Base-by-base conservation (phyloP, 2,797 vertebrate species). In the Lagocephalus sceleratus region DNA sequence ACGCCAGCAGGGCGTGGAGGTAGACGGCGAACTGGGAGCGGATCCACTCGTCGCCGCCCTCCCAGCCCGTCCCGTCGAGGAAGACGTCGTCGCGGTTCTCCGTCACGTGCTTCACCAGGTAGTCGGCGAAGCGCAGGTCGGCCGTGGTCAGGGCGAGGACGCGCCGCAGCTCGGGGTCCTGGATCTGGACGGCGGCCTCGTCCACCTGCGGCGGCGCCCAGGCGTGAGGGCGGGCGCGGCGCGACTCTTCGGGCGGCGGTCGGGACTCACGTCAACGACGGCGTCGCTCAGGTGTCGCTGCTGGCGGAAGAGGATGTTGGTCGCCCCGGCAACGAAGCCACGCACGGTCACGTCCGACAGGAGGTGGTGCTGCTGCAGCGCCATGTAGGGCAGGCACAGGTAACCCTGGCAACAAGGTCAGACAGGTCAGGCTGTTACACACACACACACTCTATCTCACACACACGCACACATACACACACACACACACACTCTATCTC, bases 41-140 rank as follows among this genome's bases (percentile, higher is more conserved):
- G 85, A 99, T 98, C 97, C 97, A 99, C 68, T 99, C 97, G 20
- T 99, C 97, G 7, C 97, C 97, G 42, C 97, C 97, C 87, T 98
- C 96, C 96, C 96, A 99, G 66, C 96, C 97, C 0, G 97, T 99
- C 72, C 97, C 97, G 14, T 99, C 95, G 63, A 98, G 89, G 77
- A 99, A 99, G 32, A 98, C 93, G 12, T 99, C 97, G 17, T 99
- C 94, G 0, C 94, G 86, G 87, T 98, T 97, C 79, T 99, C 96
- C 0, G 93, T 95, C 53, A 99, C 96, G 0, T 98, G 94, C 70
- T 94, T 97, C 58, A 99, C 91, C 72, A 99, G 76, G 80, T 95
- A 94, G 77, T 99, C 96, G 7, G 94, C 93, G 22, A 99, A 99
- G 10, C 97, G 92, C 5, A 99, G 89, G 88, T 99, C 97, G 0